phyloP scores from a whole-genome alignment of 2,888 invertebrate genomes.

The Spialia ferax region DNA sequence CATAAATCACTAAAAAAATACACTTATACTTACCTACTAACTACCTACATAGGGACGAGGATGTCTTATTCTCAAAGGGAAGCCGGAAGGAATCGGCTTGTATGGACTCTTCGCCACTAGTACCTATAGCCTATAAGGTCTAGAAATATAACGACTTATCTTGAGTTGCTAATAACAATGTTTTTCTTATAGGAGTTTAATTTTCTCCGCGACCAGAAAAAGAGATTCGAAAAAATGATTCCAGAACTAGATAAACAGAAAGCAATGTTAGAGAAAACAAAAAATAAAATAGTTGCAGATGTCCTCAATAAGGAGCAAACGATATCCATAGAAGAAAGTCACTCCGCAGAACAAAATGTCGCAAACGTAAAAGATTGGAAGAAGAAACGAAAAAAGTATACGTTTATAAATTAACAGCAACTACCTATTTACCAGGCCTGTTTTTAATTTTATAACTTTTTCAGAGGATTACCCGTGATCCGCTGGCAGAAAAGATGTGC shows the following conservation, averaged over 20 bases:
- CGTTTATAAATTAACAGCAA: not conserved
- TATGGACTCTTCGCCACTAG: too few species aligned
- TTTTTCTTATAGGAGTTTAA: slow-evolving; percentile 62
- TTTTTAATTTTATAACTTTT: too few species aligned
- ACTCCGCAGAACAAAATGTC: slow-evolving; percentile 48
- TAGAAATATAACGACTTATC: too few species aligned
- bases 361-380: slow-evolving; percentile 52
- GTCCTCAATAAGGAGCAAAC: slow-evolving; percentile 65
- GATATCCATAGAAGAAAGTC: slow-evolving; percentile 64
- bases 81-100: too few species aligned
- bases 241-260: slow-evolving; percentile 59
- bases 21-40: too few species aligned
- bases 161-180: not conserved
- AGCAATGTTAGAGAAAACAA: slow-evolving; percentile 59
- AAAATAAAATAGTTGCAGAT: slow-evolving; percentile 63
- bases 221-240: slow-evolving; percentile 65
- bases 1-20: too few species aligned
- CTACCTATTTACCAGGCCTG: too few species aligned
- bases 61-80: too few species aligned
- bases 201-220: slow-evolving; percentile 68
- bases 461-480: slow-evolving; percentile 61
- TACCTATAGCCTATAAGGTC: too few species aligned
- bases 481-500: slow-evolving; percentile 71
- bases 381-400: slow-evolving; percentile 57
- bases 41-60: too few species aligned